Conservation (phyloP, 2,888 invertebrate genomes). For the Tiliacea citrago region DNA sequence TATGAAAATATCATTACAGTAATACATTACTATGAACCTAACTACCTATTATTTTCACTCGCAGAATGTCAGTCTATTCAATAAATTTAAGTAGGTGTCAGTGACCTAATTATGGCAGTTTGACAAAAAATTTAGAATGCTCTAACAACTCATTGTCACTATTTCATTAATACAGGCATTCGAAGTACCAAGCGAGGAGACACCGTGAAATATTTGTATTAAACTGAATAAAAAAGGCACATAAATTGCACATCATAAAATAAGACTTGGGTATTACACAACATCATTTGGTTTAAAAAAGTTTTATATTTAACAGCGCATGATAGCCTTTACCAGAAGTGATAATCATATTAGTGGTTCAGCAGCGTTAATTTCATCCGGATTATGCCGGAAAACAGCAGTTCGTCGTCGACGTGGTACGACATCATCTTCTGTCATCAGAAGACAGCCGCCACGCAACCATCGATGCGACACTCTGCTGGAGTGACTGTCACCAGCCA, state of each 20-base stretch:
- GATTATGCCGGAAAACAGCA: too few relatives aligned
- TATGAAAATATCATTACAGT: conserved; percentile 28
- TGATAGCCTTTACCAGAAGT: too few relatives aligned
- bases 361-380: too few relatives aligned
- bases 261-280: not conserved
- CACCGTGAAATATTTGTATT: not conserved
- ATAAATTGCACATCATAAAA: conserved; percentile 1
- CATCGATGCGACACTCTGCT: too few relatives aligned
- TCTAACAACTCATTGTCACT: conserved; percentile 5
- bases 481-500: too few relatives aligned
- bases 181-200: conserved; percentile 13
- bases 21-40: not conserved
- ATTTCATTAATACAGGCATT: conserved; percentile 20
- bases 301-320: not conserved
- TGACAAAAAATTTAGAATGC: conserved; percentile 39
- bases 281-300: not conserved
- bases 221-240: not conserved
- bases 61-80: not conserved
- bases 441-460: too few relatives aligned
- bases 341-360: too few relatives aligned
- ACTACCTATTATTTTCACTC: not conserved
- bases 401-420: too few relatives aligned
- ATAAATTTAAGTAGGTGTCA: conserved; percentile 16
- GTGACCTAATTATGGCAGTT: conserved; percentile 49
- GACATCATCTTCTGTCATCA: too few relatives aligned